Evolutionary conservation across 2,888 invertebrate species (phyloP).

Genomic region (Oscheius sp.): DNA sequence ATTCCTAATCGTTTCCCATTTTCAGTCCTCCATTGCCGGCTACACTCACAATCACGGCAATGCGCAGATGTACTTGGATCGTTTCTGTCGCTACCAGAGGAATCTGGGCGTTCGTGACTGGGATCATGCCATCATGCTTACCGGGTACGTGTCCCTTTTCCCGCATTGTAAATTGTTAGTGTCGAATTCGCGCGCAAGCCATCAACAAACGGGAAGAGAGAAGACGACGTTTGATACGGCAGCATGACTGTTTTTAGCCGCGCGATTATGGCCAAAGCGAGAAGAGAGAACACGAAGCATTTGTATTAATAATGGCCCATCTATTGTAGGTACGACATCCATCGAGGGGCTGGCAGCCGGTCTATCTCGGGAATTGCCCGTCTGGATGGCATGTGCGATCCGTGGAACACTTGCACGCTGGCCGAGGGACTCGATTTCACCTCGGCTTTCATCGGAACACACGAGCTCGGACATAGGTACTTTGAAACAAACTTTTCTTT

Average conservation of each 20-base stretch:
- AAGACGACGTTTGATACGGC: slow-evolving; percentile 17
- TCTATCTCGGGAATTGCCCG: slow-evolving; percentile 73
- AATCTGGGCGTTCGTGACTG: slow-evolving; percentile 69
- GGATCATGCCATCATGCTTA: slow-evolving; percentile 73
- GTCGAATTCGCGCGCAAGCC: not conserved
- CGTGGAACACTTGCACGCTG: slow-evolving; percentile 73
- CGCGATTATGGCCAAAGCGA: slow-evolving; percentile 8
- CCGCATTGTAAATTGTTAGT: slow-evolving; percentile 24
- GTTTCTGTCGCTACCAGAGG: slow-evolving; percentile 72
- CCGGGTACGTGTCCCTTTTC: slow-evolving; percentile 60
- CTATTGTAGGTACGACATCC: slow-evolving; percentile 65
- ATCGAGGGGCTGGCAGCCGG: slow-evolving; percentile 70
- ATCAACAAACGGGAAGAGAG: slow-evolving; percentile 11
- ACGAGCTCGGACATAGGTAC: slow-evolving; percentile 72
- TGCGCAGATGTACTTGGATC: slow-evolving; percentile 72
- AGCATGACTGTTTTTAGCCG: slow-evolving; percentile 17
- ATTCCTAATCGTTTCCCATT: no score
- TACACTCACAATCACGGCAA: slow-evolving; percentile 71
- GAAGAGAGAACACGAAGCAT: slow-evolving; percentile 13
- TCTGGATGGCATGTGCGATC: slow-evolving; percentile 72
- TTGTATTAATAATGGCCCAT: not conserved
- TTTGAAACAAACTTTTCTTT: slow-evolving; percentile 1
- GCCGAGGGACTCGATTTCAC: slow-evolving; percentile 73
- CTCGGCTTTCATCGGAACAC: slow-evolving; percentile 73
- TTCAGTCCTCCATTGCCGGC: slow-evolving; percentile 67